phyloP scores from a whole-genome alignment of 2,888 invertebrate species.

The Electrophaes corylata region DNA sequence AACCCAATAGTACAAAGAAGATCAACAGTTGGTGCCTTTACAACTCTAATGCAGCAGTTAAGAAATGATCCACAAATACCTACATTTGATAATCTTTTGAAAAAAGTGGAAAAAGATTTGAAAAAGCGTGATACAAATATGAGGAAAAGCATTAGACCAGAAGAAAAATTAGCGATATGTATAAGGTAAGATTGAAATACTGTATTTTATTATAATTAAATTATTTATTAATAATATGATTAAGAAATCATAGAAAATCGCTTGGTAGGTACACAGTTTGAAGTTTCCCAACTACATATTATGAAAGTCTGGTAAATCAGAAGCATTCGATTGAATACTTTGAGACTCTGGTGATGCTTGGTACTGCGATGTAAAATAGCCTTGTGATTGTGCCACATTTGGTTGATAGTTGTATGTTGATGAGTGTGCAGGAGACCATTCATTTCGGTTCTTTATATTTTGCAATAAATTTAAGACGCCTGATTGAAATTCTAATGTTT shows the following conservation, averaged over 20 bases:
- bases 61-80: conserved; percentile 37
- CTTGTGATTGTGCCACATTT: conserved; percentile 38
- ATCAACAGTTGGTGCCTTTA: conserved; percentile 35
- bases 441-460: conserved; percentile 39
- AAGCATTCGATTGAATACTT: conserved; percentile 39
- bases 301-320: conserved; percentile 41
- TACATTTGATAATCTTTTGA: conserved; percentile 36
- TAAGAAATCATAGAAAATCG: conserved; percentile 37
- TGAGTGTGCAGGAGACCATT: conserved; percentile 38
- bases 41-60: conserved; percentile 37
- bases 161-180: conserved; percentile 42
- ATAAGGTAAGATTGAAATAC: conserved; percentile 39
- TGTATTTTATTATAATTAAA: conserved; percentile 36
- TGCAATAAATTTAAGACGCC: conserved; percentile 35
- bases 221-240: conserved; percentile 36
- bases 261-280: conserved; percentile 36
- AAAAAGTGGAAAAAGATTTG: conserved; percentile 35
- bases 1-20: conserved; percentile 40
- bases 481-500: conserved; percentile 37
- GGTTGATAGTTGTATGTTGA: conserved; percentile 39
- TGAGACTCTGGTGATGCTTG: conserved; percentile 37
- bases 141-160: conserved; percentile 40
- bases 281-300: conserved; percentile 39
- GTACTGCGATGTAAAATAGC: conserved; percentile 39
- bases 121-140: conserved; percentile 42